Conservation (phyloP, 2,888 invertebrate species). For the Crocallis elinguaria region DNA sequence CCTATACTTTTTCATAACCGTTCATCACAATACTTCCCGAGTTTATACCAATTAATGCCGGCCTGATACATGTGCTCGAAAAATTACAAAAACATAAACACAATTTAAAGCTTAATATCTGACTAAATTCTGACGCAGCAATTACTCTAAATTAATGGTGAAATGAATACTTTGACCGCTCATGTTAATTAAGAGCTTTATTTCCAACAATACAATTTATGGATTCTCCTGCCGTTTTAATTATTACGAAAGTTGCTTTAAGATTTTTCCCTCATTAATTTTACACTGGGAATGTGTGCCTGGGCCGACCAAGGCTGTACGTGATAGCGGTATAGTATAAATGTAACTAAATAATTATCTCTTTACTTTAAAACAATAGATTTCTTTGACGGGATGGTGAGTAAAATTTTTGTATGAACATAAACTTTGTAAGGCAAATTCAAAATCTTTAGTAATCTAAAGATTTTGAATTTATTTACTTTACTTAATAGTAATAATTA, state of each 20-base stretch:
- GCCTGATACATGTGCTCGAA: slow-evolving; percentile 65
- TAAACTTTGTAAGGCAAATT: no score
- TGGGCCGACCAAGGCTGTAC: neutral
- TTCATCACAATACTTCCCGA: slow-evolving; percentile 64
- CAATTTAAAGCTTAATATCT: slow-evolving; percentile 76
- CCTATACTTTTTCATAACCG: slow-evolving; percentile 71
- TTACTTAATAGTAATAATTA: no score
- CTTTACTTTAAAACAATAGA: no score
- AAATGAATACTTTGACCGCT: slow-evolving; percentile 83
- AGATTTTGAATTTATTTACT: no score
- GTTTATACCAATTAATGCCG: slow-evolving; percentile 72
- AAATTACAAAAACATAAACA: slow-evolving; percentile 74
- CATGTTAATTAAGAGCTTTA: slow-evolving; percentile 78
- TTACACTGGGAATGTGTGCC: slow-evolving; percentile 8
- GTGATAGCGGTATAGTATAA: neutral
- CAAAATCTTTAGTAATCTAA: no score
- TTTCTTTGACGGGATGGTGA: no score
- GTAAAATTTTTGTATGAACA: no score
- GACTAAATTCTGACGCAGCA: slow-evolving; percentile 73
- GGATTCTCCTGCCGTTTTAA: slow-evolving; percentile 53
- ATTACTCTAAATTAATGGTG: slow-evolving; percentile 82
- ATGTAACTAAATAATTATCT: no score
- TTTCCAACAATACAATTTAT: slow-evolving; percentile 62
- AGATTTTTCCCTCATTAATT: slow-evolving; percentile 22
- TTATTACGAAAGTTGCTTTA: slow-evolving; percentile 43